These are phyloP conservation scores for Leucozona laternaria DNA, from an alignment of 2,888 invertebrate species.

Conservation along the genomic window DNA sequence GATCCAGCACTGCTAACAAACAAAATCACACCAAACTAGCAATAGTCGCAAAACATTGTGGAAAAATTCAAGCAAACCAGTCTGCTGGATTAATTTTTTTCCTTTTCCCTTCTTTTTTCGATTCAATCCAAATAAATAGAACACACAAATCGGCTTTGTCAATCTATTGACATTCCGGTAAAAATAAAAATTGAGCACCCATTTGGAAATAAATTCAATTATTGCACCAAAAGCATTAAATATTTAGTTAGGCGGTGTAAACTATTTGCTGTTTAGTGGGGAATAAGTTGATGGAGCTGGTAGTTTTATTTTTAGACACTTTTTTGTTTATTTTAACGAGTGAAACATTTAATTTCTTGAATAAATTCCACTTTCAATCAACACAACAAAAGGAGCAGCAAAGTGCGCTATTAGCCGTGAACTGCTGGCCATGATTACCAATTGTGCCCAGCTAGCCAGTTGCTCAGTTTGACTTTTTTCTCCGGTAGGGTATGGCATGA, in stretches of 20 bases:
- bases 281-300: slow-evolving; percentile 7
- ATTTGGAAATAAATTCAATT: slow-evolving; percentile 20
- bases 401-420: slow-evolving; percentile 28
- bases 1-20: slow-evolving; percentile 6
- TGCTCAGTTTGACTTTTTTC: slow-evolving; percentile 4
- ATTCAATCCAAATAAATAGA: slow-evolving; percentile 63
- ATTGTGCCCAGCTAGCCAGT: background rate
- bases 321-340: slow-evolving; percentile 66
- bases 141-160: slow-evolving; percentile 59
- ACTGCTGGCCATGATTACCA: background rate
- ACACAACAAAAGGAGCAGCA: slow-evolving; percentile 55
- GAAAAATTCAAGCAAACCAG: slow-evolving; percentile 42
- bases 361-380: slow-evolving; percentile 49
- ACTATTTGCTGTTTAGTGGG: background rate
- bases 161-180: slow-evolving; percentile 64
- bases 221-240: slow-evolving; percentile 43
- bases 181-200: slow-evolving; percentile 1
- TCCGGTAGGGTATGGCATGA: background rate
- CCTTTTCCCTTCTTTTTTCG: slow-evolving; percentile 23
- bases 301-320: slow-evolving; percentile 59
- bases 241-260: background rate
- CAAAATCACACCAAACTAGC: slow-evolving; percentile 32
- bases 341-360: slow-evolving; percentile 45
- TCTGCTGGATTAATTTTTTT: slow-evolving; percentile 26
- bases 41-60: slow-evolving; percentile 42